Base-by-base conservation (phyloP, 1,140 invertebrate genomes). In the Yoshiicerus persimilis region DNA sequence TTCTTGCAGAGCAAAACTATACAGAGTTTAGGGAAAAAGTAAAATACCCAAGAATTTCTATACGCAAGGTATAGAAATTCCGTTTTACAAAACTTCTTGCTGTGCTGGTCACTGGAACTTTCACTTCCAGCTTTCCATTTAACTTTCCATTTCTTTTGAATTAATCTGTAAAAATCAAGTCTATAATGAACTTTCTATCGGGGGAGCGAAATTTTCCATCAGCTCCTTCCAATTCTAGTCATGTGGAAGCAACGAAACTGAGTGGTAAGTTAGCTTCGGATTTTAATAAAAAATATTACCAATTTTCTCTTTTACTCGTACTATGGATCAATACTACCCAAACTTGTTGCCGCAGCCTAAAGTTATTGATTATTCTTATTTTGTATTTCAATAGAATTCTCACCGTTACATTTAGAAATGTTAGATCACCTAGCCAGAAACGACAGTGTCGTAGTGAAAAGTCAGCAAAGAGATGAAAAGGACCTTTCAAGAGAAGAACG, bases 401-500 rank as follows among this genome's bases (percentile, higher is more conserved):
- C 89, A 87, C 32, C 30, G 20, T 20, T 80, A 3, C 75, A 80
- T 80, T n/a, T 80, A n/a, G 75, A 88, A 36, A 89, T 91, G 88
- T 47, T 91, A 39, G 87, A 89, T 41, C 86, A 36, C 23, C 36
- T 91, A 5, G 87, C 90, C 1, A 89, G 86, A 4, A 87, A 87
- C 4, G 13, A 85, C 20, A 87, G 92, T 85, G 92, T 92, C 23
- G 92, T 92, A 88, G 96, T 97, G 90, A 96, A 96, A 92, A 96
- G 95, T 91, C 96, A 97, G 91, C 96, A 97, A 93, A 93, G 95
- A 87, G 94, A 94, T 90, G 96, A 97, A 92, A 93, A 94, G 9
- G 96, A 97, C 91, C 92, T 97, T 62, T 94, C 93, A 2, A 92
- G 93, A 4, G 91, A 92, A 13, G 95, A 98, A 91, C 97, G 97